These are phyloP conservation scores for Tinamus major DNA, from an alignment of 2,797 vertebrate species.

Conservation along the genomic window DNA sequence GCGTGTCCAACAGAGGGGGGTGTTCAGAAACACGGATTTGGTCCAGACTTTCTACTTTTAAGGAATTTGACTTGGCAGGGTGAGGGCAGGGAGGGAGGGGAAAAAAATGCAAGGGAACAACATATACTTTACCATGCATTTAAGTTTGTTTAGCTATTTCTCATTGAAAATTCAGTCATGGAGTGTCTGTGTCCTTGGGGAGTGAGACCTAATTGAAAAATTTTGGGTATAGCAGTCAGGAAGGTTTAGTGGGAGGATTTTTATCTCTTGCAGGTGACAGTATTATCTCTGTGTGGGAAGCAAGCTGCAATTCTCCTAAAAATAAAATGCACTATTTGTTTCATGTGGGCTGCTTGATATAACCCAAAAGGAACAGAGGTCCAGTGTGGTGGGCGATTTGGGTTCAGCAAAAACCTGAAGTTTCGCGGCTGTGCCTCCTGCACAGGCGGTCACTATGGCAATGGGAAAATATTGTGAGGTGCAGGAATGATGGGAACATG, in stretches of 20 bases:
- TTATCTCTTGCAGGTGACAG: not conserved
- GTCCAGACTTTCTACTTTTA: slow-evolving; percentile 42
- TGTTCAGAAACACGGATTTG: not conserved
- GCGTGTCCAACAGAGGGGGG: slow-evolving; percentile 56
- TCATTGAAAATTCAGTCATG: not conserved
- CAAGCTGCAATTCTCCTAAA: not conserved
- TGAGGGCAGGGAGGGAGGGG: too few species aligned
- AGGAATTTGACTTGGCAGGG: not conserved
- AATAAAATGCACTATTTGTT: not conserved
- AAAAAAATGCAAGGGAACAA: not conserved
- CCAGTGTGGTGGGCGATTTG: slow-evolving; percentile 14
- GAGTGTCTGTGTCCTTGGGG: not conserved
- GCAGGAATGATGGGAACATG: slow-evolving; percentile 79
- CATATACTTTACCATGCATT: not conserved
- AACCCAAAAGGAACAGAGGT: slow-evolving; percentile 8
- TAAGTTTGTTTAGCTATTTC: not conserved
- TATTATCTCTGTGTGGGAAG: not conserved
- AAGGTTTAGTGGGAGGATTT: not conserved
- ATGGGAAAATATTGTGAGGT: slow-evolving; percentile 82
- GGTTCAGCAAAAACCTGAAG: slow-evolving; percentile 53
- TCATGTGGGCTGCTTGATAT: not conserved
- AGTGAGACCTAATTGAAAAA: not conserved
- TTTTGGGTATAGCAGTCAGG: not conserved
- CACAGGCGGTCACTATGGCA: slow-evolving; percentile 75
- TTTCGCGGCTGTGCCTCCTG: slow-evolving; percentile 54